Percentiles rank a stretch among this genome's conserved stretches.
phyloP scores from a whole-genome alignment of 2,888 invertebrate species.

The Tipula confusa region DNA sequence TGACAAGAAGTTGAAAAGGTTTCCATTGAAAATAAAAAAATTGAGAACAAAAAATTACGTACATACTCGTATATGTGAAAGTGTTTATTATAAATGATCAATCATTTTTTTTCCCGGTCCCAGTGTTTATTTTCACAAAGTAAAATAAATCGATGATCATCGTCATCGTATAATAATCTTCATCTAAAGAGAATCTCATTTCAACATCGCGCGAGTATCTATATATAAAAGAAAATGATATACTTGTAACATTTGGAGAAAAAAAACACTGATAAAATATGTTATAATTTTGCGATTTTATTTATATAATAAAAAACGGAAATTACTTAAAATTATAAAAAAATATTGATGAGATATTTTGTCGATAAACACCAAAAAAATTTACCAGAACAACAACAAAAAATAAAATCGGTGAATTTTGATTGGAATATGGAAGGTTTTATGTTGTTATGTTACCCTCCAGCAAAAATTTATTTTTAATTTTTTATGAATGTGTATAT shows the following conservation, averaged over 20 bases:
- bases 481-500: background rate
- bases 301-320: constrained; percentile 8
- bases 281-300: background rate
- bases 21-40: background rate
- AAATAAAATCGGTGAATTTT: background rate
- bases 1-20: constrained; percentile 1
- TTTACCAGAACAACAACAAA: background rate
- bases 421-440: constrained; percentile 3
- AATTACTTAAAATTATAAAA: constrained; percentile 9
- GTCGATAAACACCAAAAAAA: background rate
- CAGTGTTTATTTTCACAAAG: constrained; percentile 1
- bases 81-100: constrained; percentile 25
- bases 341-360: constrained; percentile 25
- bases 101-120: background rate
- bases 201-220: background rate
- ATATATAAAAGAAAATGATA: background rate
- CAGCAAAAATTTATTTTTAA: constrained; percentile 4
- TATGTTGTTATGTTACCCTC: background rate
- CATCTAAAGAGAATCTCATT: background rate
- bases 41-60: background rate
- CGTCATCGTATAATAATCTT: background rate
- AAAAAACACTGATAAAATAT: constrained; percentile 4
- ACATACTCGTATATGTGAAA: background rate
- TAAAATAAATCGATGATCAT: constrained; percentile 6
- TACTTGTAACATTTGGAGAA: background rate